These are phyloP conservation scores for Yponomeuta sedellus DNA, from an alignment of 2,888 invertebrate species.

Conservation along the genomic window DNA sequence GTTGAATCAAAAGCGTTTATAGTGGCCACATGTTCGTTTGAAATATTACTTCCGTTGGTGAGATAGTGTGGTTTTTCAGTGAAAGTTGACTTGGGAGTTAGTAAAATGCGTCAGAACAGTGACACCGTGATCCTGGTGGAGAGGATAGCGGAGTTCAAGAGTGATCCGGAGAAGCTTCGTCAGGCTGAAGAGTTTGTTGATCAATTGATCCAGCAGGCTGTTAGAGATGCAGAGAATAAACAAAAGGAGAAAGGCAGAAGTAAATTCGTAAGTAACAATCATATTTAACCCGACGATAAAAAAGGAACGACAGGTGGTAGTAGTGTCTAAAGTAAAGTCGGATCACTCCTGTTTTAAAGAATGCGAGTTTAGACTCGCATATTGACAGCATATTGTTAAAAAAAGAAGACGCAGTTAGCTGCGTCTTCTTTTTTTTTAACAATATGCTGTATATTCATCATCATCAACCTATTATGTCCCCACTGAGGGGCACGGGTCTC, in stretches of 20 bases:
- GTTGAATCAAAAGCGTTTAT: constrained; percentile 2
- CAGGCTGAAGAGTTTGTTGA: constrained; percentile 77
- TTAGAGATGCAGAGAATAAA: constrained; percentile 76
- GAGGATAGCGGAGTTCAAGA: constrained; percentile 75
- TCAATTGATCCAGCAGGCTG: constrained; percentile 77
- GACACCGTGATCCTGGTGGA: constrained; percentile 58
- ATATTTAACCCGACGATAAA: constrained; percentile 65
- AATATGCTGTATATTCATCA: too few species aligned
- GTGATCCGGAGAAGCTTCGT: constrained; percentile 77
- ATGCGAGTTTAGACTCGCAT: too few species aligned
- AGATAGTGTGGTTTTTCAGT: constrained; percentile 18
- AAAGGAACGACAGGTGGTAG: constrained; percentile 32
- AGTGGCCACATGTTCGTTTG: constrained; percentile 4
- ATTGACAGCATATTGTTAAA: too few species aligned
- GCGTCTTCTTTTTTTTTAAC: too few species aligned
- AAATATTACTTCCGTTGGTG: background rate
- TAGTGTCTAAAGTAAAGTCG: too few species aligned
- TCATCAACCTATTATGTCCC: too few species aligned
- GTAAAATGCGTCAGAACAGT: constrained; percentile 60
- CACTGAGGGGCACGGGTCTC: too few species aligned
- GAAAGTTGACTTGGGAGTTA: constrained; percentile 14
- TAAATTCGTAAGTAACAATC: constrained; percentile 75
- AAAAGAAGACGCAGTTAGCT: too few species aligned
- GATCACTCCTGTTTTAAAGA: too few species aligned
- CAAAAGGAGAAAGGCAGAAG: constrained; percentile 76